Percentiles rank a stretch among this genome's conserved stretches.
These are phyloP conservation scores for Falco peregrinus DNA, from an alignment of 2,797 vertebrate genomes.

Conservation along the genomic window DNA sequence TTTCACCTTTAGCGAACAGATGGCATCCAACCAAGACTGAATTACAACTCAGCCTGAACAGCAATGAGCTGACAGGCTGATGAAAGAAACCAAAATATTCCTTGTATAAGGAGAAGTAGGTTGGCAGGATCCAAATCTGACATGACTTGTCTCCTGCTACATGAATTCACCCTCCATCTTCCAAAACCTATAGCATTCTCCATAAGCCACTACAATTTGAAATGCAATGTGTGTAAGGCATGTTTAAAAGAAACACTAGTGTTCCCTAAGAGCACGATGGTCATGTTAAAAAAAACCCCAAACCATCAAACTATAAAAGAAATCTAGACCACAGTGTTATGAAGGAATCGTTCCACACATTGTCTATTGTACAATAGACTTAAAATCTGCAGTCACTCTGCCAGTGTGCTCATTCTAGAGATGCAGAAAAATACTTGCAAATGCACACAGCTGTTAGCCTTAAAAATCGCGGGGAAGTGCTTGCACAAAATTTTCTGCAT, in stretches of 20 bases:
- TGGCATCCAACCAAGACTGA: neutral
- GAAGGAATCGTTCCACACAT: neutral
- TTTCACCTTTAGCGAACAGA: neutral
- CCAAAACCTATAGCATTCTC: neutral
- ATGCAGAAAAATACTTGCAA: neutral
- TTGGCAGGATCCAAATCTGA: neutral
- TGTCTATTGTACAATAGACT: neutral
- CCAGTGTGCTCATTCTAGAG: neutral
- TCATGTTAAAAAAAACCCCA: neutral
- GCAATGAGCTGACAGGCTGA: neutral
- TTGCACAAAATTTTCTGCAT: neutral
- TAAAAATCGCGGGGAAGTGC: neutral
- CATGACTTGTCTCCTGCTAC: neutral
- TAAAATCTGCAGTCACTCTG: neutral
- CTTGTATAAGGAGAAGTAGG: neutral
- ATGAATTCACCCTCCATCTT: neutral
- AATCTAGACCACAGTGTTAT: neutral
- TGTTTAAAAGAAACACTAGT: neutral
- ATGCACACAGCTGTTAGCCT: neutral
- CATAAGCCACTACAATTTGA: neutral
- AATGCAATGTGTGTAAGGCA: neutral
- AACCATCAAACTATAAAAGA: neutral
- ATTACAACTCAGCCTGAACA: neutral
- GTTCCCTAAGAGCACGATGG: neutral
- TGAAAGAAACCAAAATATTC: neutral